Conservation (phyloP, 1,140 invertebrate genomes). For the Ceratina australensis region DNA sequence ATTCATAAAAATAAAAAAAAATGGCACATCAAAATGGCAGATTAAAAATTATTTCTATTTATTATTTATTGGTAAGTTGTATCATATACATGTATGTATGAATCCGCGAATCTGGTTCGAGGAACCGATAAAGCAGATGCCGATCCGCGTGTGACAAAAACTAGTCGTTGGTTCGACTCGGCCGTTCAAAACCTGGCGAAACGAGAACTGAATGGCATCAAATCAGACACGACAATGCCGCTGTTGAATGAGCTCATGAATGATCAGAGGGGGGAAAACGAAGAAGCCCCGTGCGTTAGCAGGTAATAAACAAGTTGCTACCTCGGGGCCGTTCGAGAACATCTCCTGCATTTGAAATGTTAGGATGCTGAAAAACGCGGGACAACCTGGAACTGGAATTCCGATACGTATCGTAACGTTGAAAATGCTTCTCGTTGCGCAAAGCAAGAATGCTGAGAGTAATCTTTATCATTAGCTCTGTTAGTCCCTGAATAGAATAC, state of each 20-base stretch:
- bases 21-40: no score
- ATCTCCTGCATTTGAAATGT: constrained; percentile 21
- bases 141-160: constrained; percentile 43
- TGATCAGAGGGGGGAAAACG: constrained; percentile 43
- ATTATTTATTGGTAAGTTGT: no score
- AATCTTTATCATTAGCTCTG: not conserved
- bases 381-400: constrained; percentile 4
- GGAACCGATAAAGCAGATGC: constrained; percentile 35
- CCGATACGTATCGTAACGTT: not conserved
- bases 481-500: not conserved
- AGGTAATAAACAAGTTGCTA: constrained; percentile 40
- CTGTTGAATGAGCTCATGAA: constrained; percentile 38
- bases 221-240: constrained; percentile 38
- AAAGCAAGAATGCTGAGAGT: not conserved
- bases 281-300: constrained; percentile 41
- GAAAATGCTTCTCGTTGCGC: not conserved
- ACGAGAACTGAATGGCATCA: constrained; percentile 41
- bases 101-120: constrained; percentile 13
- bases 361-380: constrained; percentile 12
- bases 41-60: no score
- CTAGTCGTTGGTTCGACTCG: constrained; percentile 17
- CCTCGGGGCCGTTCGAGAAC: constrained; percentile 12
- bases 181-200: constrained; percentile 36
- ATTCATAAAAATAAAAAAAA: no score
- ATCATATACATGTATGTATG: not conserved